Evolutionary conservation across 2,888 invertebrate species (phyloP), one percentile per base, ranked within the genome.

Genomic region (Himalopsyche kuldschensis): DNA sequence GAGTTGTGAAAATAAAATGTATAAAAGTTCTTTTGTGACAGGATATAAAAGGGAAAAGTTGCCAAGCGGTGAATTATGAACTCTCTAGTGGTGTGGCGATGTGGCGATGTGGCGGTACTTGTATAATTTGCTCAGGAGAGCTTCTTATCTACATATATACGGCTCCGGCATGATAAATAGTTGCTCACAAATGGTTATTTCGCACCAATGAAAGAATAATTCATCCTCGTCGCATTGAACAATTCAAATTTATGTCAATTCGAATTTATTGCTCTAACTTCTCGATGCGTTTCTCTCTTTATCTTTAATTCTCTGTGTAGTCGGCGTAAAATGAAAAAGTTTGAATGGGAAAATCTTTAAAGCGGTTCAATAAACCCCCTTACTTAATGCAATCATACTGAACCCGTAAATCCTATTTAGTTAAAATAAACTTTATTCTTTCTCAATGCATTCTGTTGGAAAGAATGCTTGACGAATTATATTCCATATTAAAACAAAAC

Each of bases 71-170:
- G 78, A 84, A 76, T 84, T 84, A 84, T 84, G 82, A 80, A 81
- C 82, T 84, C 69, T 55, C 69, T 69, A 30, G 69, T 30, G 69
- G 69, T 69, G 69, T 27, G 69, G 69, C 69, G 69, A 20, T n/a
- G 5, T 41, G 41, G 79, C 79, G 82, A 75, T 80, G 78, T 76
- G 80, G 32, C 63, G 69, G 69, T 20, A 69, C 82, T 79, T 63
- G 80, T 80, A 79, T 84, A 84, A 84, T 84, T 84, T 84, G 82
- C 82, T 84, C 84, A 76, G 55, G 27, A 75, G 84, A 78, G 80
- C 79, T 75, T 48, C 82, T 82, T 82, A 82, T 78, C 78, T 83
- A 35, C n/a, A n/a, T 55, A 48, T 79, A 75, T 79, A 69, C 69
- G 69, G 81, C 77, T 55, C 32, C 31, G 78, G 41, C 32, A 82